Evolutionary conservation across 1,140 invertebrate species (phyloP).

Genomic region (Caenorhabditis inopinata): DNA sequence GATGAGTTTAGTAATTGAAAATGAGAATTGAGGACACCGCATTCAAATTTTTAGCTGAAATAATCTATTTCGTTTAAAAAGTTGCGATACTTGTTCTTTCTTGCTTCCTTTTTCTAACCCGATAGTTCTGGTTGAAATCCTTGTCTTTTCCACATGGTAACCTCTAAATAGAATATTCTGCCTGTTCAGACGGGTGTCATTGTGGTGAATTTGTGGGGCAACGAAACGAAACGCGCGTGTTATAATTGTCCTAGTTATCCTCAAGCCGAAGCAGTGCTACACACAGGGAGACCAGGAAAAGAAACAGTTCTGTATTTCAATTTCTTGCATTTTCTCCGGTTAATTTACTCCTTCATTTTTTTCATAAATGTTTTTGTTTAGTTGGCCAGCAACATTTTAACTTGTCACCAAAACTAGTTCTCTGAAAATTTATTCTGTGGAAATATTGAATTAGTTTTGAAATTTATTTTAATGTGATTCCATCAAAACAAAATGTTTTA

Average conservation of each 20-base stretch:
- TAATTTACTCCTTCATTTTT: background rate
- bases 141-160: background rate
- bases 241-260: conserved; percentile 31
- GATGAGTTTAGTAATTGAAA: too few relatives aligned
- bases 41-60: too few relatives aligned
- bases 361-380: too few relatives aligned
- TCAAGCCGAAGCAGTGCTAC: background rate
- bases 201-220: background rate
- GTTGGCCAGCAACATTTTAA: conserved; percentile 6
- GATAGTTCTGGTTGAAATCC: background rate
- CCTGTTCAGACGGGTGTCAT: background rate
- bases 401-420: background rate
- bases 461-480: too few relatives aligned
- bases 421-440: too few relatives aligned
- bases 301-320: background rate
- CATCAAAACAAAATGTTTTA: too few relatives aligned
- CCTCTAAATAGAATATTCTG: conserved; percentile 5
- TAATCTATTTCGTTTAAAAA: too few relatives aligned
- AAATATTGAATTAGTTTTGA: too few relatives aligned
- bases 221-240: conserved; percentile 15
- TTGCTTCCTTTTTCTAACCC: too few relatives aligned
- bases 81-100: too few relatives aligned
- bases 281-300: background rate
- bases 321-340: background rate
- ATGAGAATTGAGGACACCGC: too few relatives aligned